Evolutionary conservation across 1,140 invertebrate genomes (phyloP).

Genomic region (Drosophila athabasca): DNA sequence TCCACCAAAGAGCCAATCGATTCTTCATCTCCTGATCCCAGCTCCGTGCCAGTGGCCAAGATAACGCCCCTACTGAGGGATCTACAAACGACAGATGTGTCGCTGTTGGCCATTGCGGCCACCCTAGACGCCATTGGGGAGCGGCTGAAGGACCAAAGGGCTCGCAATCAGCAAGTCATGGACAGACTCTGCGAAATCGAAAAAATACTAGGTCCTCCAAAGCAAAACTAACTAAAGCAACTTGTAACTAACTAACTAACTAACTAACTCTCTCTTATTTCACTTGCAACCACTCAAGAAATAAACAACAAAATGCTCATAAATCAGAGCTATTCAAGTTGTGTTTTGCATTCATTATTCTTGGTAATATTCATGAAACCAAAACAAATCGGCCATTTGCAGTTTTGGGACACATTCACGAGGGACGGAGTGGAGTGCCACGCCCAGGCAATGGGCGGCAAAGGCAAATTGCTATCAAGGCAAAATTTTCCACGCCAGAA

Average conservation of each 20-base stretch:
- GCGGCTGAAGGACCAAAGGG: slow-evolving; percentile 58
- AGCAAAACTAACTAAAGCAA: slow-evolving; percentile 15
- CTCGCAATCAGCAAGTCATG: slow-evolving; percentile 58
- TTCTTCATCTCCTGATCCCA: slow-evolving; percentile 14
- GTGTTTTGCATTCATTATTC: not conserved
- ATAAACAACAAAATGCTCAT: no score
- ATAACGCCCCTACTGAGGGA: slow-evolving; percentile 58
- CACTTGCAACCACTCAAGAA: not conserved
- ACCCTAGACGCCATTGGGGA: slow-evolving; percentile 62
- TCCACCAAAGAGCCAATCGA: not conserved
- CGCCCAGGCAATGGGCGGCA: not conserved
- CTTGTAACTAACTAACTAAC: not conserved
- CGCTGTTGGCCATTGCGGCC: slow-evolving; percentile 58
- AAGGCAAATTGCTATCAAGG: slow-evolving; percentile 44
- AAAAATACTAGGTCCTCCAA: slow-evolving; percentile 55
- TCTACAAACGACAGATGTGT: slow-evolving; percentile 56
- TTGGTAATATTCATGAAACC: slow-evolving; percentile 23
- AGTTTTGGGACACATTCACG: slow-evolving; percentile 40
- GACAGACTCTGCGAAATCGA: slow-evolving; percentile 70
- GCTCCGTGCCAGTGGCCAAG: slow-evolving; percentile 52
- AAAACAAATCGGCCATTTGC: slow-evolving; percentile 45
- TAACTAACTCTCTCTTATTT: no score
- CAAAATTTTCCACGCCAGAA: slow-evolving; percentile 48
- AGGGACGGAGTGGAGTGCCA: not conserved
- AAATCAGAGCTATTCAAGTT: no score